phyloP scores from a whole-genome alignment of 2,797 vertebrate species.

The Lagocephalus sceleratus region DNA sequence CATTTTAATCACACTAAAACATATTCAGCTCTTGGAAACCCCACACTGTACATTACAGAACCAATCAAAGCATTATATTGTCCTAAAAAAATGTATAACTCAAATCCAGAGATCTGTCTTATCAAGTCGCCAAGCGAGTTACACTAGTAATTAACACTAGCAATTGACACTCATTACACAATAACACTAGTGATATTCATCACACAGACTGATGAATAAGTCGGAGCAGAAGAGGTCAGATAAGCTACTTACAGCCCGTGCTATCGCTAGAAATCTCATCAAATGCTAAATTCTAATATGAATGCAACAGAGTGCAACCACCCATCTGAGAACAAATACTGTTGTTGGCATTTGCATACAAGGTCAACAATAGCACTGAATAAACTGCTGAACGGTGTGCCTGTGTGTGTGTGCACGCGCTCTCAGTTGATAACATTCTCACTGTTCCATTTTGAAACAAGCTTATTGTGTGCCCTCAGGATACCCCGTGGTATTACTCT shows the following conservation, averaged over 20 bases:
- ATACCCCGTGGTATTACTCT: constrained; percentile 47
- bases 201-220: constrained; percentile 21
- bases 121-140: too few species aligned
- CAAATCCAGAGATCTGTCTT: too few species aligned
- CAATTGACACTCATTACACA: constrained; percentile 10
- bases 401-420: not conserved
- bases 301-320: constrained; percentile 25
- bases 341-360: constrained; percentile 43
- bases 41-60: too few species aligned
- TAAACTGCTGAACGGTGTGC: not conserved
- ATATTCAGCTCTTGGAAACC: constrained; percentile 9
- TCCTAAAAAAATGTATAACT: too few species aligned
- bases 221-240: constrained; percentile 1
- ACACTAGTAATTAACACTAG: too few species aligned
- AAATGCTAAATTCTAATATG: constrained; percentile 32
- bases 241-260: constrained; percentile 21
- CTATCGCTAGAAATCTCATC: constrained; percentile 36
- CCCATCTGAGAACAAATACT: constrained; percentile 37
- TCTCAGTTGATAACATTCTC: constrained; percentile 12
- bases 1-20: too few species aligned
- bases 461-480: constrained; percentile 49
- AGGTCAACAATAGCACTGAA: constrained; percentile 29
- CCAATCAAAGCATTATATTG: too few species aligned
- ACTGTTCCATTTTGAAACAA: constrained; percentile 34
- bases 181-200: constrained; percentile 17